Conservation (phyloP, 2,797 vertebrate species). For the Alcedo atthis region DNA sequence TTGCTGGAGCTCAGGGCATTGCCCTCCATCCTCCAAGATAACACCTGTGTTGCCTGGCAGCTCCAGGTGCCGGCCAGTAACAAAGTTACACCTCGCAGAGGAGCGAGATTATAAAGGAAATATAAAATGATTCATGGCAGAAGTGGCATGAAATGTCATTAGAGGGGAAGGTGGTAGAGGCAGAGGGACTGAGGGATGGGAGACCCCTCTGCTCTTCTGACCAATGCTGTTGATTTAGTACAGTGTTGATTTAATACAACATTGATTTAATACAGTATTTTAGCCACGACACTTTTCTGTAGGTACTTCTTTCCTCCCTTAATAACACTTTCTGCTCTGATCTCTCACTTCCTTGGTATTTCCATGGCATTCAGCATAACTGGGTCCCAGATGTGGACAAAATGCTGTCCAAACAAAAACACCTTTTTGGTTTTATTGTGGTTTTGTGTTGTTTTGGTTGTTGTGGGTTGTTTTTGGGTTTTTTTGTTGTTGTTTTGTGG, state of each 20-base stretch:
- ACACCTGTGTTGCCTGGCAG: rapidly evolving
- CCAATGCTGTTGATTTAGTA: not conserved
- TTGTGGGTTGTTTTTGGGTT: not conserved
- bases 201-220: not conserved
- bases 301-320: not conserved
- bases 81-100: not conserved
- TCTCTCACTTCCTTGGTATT: not conserved
- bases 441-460: not conserved
- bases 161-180: no score
- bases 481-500: not conserved
- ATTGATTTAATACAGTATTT: not conserved
- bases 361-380: not conserved
- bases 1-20: rapidly evolving
- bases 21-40: rapidly evolving
- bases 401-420: not conserved
- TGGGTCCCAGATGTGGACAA: not conserved
- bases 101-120: not conserved
- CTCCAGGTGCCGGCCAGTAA: not conserved
- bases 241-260: rapidly evolving
- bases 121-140: not conserved
- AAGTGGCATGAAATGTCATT: slow-evolving; percentile 12
- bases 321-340: not conserved
- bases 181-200: not conserved
- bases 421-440: rapidly evolving
- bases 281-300: not conserved